Base-by-base conservation (phyloP, 2,888 invertebrate species). In the Biston stratarius region DNA sequence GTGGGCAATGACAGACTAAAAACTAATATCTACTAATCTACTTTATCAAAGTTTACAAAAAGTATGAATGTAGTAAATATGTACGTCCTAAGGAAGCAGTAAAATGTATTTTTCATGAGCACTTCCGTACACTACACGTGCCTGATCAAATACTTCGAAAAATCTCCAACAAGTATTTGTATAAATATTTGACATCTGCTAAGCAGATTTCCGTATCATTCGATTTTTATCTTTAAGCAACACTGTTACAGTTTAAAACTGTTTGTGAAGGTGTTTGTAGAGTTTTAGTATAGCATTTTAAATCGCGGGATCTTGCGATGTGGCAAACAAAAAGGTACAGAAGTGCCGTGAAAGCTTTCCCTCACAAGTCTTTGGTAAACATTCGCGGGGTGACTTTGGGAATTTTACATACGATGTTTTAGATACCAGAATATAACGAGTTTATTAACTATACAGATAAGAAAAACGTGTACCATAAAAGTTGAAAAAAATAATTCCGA, bases 311-410 rank as follows among this genome's bases (percentile, higher is more conserved):
- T 77, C 77, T 79, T 76, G 72, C 67, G 73, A 84, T 82, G 83
- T 79, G 79, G 79, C 84, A 82, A 85, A 86, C 85, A 87, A 82
- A 87, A 87, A 87, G 83, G 84, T 83, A 78, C 77, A 77, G 78
- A 83, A 77, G 77, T 81, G 77, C 83, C 81, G 85, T 82, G 83
- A 87, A 88, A 88, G 89, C 86, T 86, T 87, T 84, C 75, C 75
- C 82, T 83, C 80, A 77, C 82, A 83, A 88, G 86, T 85, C 83
- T 75, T 83, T 77, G 70, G 85, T 82, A 89, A 89, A 90, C 87
- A 88, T 81, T 80, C 83, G 77, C 76, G 79, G 77, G 73, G 73
- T 73, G 82, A 82, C 84, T 86, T 81, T 77, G 76, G 78, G 69
- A 67, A 72, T 67, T 75, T 65, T 67, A 67, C 67, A 67, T 67